Base-by-base conservation (phyloP, 2,797 vertebrate species). In the Pantherophis alleghaniensis region DNA sequence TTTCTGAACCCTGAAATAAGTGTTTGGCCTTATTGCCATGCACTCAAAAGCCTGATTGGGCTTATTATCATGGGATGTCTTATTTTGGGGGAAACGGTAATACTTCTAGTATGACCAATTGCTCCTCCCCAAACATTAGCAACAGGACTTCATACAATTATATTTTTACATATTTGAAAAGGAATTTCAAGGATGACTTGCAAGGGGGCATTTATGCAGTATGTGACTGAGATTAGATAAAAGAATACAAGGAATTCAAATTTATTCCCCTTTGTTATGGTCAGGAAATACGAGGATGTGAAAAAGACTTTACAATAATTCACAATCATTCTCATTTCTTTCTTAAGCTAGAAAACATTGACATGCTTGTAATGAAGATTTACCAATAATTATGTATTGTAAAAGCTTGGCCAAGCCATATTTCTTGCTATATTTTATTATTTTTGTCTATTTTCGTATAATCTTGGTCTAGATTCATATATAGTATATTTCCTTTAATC, bases 401-500 rank as follows among this genome's bases (percentile, higher is more conserved):
- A 53, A n/a, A 63, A n/a, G 7, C 88, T 88, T 88, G 53, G 18
- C 20, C 55, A n/a, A 26, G 18, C 18, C 63, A 59, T 16, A 24
- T 57, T 79, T 79, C 9, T 24, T 60, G 60, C 18, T 47, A 11
- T 16, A 66, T 61, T 89, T 89, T 18, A 66, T 56, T 55, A 92
- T 69, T 90, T 95, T 96, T 96, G 96, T 94, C 94, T 94, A 86
- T 93, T 94, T 90, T 91, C 95, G 93, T 95, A n/a, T 63, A 63
- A 28, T 63, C 89, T 91, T 91, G 83, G 55, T 10, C 7, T 14
- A 87, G 5, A 7, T 56, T 90, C 59, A 86, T 92, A 47, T 53
- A 47, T 59, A 79, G 37, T 20, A 0, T 3, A 28, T 22, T 86
- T 90, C 51, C 6, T 22, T 32, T 51, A 63, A 32, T 90, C 51